Percentiles rank a stretch among this genome's conserved stretches.
Evolutionary conservation across 2,113 vertebrate genomes (phyloP).

Genomic region (Naja naja): DNA sequence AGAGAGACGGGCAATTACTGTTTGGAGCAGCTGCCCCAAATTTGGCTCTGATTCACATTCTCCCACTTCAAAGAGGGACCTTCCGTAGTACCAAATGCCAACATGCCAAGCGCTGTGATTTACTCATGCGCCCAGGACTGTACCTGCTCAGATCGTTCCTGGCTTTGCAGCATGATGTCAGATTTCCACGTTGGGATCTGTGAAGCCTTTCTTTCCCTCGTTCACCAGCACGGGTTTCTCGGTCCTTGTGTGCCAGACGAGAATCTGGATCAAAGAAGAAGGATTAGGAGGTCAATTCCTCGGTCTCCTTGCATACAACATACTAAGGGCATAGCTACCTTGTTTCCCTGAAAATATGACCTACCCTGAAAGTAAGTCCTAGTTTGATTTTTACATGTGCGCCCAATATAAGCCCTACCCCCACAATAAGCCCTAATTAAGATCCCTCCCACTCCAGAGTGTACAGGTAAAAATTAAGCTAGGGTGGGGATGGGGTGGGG

Average conservation of each 20-base stretch:
- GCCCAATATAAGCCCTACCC: too few relatives aligned
- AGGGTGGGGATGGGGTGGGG: too few relatives aligned
- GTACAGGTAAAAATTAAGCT: too few relatives aligned
- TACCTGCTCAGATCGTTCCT: constrained; percentile 26
- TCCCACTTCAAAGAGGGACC: not conserved
- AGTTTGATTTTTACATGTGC: too few relatives aligned
- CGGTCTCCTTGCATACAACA: constrained; percentile 26
- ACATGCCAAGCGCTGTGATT: not conserved
- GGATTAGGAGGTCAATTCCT: constrained; percentile 32
- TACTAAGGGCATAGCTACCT: constrained; percentile 41
- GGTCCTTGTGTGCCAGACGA: constrained; percentile 98
- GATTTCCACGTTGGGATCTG: constrained; percentile 95
- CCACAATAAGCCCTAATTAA: too few relatives aligned
- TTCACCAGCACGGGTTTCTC: constrained; percentile 98
- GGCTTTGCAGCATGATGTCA: constrained; percentile 65
- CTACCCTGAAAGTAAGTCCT: too few relatives aligned
- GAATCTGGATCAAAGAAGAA: constrained; percentile 77
- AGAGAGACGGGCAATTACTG: not conserved
- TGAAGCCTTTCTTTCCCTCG: constrained; percentile 97
- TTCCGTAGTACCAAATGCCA: not conserved
- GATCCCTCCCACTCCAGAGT: too few relatives aligned
- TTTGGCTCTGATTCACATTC: not conserved
- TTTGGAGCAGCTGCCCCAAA: not conserved
- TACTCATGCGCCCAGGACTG: fast-evolving
- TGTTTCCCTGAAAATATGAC: too few relatives aligned